Conservation (phyloP, 2,888 invertebrate genomes). For the Apotomis turbidana region DNA sequence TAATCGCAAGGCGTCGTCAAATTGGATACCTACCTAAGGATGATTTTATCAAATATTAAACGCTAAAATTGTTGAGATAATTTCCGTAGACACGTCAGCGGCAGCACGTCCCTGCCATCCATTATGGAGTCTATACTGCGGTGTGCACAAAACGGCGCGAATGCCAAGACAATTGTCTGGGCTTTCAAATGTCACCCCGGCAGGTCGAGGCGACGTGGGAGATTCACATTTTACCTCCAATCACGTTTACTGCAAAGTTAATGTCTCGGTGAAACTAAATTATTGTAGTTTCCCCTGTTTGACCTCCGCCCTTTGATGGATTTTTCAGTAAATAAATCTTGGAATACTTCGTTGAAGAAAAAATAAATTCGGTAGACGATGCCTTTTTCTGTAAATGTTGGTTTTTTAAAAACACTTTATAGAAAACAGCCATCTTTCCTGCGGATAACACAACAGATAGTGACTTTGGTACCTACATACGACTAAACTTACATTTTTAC, state of each 20-base stretch:
- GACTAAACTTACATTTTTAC: background rate
- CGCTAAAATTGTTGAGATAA: constrained; percentile 2
- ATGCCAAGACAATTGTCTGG: constrained; percentile 56
- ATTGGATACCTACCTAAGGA: background rate
- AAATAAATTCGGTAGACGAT: background rate
- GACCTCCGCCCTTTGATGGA: constrained; percentile 7
- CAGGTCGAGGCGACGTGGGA: constrained; percentile 66
- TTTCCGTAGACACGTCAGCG: constrained; percentile 23
- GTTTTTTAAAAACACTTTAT: no score
- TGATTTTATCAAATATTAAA: background rate
- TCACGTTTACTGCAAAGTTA: constrained; percentile 55
- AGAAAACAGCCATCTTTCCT: no score
- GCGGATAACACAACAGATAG: no score
- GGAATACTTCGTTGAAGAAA: background rate
- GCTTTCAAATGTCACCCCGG: constrained; percentile 74
- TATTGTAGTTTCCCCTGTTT: constrained; percentile 27
- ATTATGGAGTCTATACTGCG: constrained; percentile 46
- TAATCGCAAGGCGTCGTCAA: no score
- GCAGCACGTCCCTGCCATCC: constrained; percentile 13
- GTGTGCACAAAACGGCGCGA: constrained; percentile 46
- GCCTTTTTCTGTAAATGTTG: no score
- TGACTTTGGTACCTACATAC: no score
- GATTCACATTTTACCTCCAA: constrained; percentile 67
- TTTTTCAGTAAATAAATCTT: constrained; percentile 31
- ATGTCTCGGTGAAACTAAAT: constrained; percentile 46